phyloP scores from a whole-genome alignment of 2,797 vertebrate genomes.

The Sebastes minor region DNA sequence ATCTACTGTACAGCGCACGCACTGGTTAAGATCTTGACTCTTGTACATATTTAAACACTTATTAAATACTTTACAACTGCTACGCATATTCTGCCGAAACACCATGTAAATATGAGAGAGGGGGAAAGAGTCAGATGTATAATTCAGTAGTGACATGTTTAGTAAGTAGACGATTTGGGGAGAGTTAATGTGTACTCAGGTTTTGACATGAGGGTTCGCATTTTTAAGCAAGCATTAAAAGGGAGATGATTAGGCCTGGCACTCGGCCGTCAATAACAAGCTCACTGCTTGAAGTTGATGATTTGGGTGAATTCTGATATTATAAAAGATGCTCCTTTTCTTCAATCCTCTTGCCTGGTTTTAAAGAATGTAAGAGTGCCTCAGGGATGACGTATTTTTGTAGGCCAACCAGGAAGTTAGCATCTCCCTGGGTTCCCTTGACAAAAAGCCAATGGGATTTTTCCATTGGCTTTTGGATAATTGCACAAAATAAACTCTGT shows the following conservation, averaged over 20 bases:
- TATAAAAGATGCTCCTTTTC: constrained; percentile 21
- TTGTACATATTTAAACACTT: constrained; percentile 79
- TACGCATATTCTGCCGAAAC: constrained; percentile 72
- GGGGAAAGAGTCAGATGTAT: constrained; percentile 73
- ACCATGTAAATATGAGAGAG: constrained; percentile 75
- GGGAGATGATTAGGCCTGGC: constrained; percentile 69
- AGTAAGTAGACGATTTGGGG: constrained; percentile 76
- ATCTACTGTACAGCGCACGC: constrained; percentile 41
- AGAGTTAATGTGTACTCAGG: constrained; percentile 72
- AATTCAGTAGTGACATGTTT: constrained; percentile 83
- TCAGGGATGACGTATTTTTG: too few relatives aligned
- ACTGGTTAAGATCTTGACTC: constrained; percentile 69
- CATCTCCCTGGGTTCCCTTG: too few relatives aligned
- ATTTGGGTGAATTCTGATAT: constrained; percentile 45
- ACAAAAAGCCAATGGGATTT: too few relatives aligned
- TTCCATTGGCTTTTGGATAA: too few relatives aligned
- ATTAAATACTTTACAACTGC: constrained; percentile 76
- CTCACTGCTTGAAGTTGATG: constrained; percentile 46
- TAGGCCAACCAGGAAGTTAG: too few relatives aligned
- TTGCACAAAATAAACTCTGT: too few relatives aligned
- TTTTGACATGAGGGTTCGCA: constrained; percentile 71
- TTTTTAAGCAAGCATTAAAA: constrained; percentile 74
- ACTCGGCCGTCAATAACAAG: constrained; percentile 65
- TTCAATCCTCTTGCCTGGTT: constrained; percentile 7
- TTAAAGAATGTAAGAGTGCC: constrained; percentile 18